Conservation (phyloP, 2,888 invertebrate genomes). For the Lobophora halterata region DNA sequence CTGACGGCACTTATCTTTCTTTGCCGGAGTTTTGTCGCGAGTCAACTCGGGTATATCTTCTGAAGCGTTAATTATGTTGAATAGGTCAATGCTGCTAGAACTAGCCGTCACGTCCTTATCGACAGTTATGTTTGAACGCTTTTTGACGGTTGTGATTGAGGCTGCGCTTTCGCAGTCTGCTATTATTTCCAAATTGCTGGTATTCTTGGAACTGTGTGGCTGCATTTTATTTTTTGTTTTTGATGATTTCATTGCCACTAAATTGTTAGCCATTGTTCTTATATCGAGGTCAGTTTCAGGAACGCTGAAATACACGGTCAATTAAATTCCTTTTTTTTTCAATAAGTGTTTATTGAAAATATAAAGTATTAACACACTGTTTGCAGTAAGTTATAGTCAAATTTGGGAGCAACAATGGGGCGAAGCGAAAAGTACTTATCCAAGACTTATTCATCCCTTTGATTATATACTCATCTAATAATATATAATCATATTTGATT, state of each 20-base stretch:
- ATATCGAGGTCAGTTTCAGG: slow-evolving; percentile 35
- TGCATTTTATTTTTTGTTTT: slow-evolving; percentile 43
- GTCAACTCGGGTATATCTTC: slow-evolving; percentile 20
- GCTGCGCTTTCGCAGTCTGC: slow-evolving; percentile 42
- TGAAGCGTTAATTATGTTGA: slow-evolving; percentile 25
- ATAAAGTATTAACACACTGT: too few species aligned
- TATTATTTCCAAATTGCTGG: slow-evolving; percentile 39
- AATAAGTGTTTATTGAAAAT: too few species aligned
- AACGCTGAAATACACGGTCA: slow-evolving; percentile 41
- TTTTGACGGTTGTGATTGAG: slow-evolving; percentile 30
- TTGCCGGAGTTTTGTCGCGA: slow-evolving; percentile 38
- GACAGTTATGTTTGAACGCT: slow-evolving; percentile 26
- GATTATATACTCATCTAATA: too few species aligned
- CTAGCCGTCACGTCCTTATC: slow-evolving; percentile 57
- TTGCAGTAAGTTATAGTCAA: too few species aligned
- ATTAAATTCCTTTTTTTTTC: too few species aligned
- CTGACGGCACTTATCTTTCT: slow-evolving; percentile 49
- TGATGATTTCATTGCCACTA: slow-evolving; percentile 26
- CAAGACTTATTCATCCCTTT: too few species aligned
- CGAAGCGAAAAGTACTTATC: too few species aligned
- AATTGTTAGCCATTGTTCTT: slow-evolving; percentile 30
- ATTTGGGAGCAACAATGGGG: too few species aligned
- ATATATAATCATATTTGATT: too few species aligned
- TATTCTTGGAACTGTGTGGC: slow-evolving; percentile 43
- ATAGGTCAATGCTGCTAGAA: slow-evolving; percentile 51